Base-by-base conservation (phyloP, 1,140 invertebrate species). In the Ceratina australensis region DNA sequence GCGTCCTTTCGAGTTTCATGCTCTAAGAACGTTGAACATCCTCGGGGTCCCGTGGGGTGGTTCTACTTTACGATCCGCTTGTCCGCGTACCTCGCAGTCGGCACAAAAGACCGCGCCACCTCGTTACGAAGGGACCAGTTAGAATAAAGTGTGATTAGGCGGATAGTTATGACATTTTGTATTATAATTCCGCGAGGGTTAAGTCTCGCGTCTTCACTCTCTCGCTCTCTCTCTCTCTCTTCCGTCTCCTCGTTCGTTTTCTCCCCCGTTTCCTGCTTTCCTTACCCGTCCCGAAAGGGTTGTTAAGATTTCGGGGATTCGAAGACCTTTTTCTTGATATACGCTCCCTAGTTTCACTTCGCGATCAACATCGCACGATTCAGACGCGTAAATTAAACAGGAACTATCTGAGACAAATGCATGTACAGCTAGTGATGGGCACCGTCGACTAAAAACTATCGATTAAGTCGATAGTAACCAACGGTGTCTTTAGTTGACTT, bases 61-160 rank as follows among this genome's bases (percentile, higher is more conserved):
- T 90, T 90, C 86, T 88, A 80, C 89, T 91, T 91, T 91, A 91
- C 87, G 90, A 91, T 86, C 60, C 60, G 82, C 85, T 89, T 85
- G 84, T 90, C 89, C 85, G 86, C 85, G 86, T 86, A 86, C 87
- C 84, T 83, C 79, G 81, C 81, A 85, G 86, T 86, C 82, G 82
- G 85, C 74, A 86, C 86, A 87, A 83, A 87, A 83, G 80, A 86
- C 81, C 80, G 83, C 80, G 89, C 85, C 86, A 88, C 88, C 89
- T 91, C 89, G 88, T 91, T 91, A 90, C 86, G 85, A 84, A 86
- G 89, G 87, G 83, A 88, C 88, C 88, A 88, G 89, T 91, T 91
- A 90, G 87, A 91, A 91, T 91, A 91, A 91, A 91, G 90, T 90
- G 89, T 91, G 90, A 91, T 91, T 91, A 91, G 89, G 89, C 89